Evolutionary conservation across 2,797 vertebrate genomes (phyloP).

Genomic region (Orientallactaga sibirica): DNA sequence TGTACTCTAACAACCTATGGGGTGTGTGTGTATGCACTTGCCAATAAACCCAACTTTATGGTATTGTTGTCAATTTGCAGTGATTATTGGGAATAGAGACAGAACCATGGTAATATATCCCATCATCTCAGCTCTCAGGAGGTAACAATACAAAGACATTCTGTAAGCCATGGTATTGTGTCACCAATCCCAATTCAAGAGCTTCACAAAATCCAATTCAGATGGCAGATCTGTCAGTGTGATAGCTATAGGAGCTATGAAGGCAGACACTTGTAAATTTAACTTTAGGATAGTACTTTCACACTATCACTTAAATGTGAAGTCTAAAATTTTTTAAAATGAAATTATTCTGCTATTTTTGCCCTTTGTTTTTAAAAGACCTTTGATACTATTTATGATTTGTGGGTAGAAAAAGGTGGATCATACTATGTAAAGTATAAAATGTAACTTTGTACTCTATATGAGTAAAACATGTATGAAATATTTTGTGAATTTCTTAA

Average conservation of each 20-base stretch:
- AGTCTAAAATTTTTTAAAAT: conserved; percentile 40
- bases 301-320: conserved; percentile 42
- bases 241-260: conserved; percentile 61
- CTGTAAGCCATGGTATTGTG: conserved; percentile 28
- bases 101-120: conserved; percentile 38
- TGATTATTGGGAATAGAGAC: conserved; percentile 53
- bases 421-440: conserved; percentile 40
- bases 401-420: not conserved
- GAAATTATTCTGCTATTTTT: conserved; percentile 43
- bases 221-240: conserved; percentile 57
- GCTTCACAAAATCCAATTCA: conserved; percentile 49
- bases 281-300: conserved; percentile 55
- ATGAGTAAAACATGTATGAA: not conserved
- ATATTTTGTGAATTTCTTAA: too few relatives aligned
- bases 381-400: conserved; percentile 22
- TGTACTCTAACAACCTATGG: not conserved
- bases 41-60: conserved; percentile 57
- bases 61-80: conserved; percentile 40
- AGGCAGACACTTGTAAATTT: conserved; percentile 62
- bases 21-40: not conserved
- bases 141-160: conserved; percentile 58
- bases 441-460: conserved; percentile 32
- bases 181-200: conserved; percentile 42
- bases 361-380: conserved; percentile 53
- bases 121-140: conserved; percentile 29